Evolutionary conservation across 2,797 vertebrate species (phyloP).

Genomic region (Lutjanus campechanus): DNA sequence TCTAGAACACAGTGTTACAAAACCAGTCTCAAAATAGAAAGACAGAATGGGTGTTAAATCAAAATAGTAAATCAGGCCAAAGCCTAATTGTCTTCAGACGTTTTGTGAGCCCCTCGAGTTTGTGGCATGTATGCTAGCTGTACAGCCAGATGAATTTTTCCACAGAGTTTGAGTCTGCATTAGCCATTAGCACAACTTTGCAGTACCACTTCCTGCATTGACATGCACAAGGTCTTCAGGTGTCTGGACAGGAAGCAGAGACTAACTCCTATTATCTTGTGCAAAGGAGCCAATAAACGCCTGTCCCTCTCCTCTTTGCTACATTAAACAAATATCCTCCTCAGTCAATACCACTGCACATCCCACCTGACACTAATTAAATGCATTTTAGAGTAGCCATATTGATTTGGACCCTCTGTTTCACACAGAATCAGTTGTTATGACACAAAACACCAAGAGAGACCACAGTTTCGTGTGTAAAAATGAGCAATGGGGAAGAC

Average conservation of each 20-base stretch:
- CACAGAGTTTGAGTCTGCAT: constrained; percentile 24
- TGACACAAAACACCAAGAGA: constrained; percentile 34
- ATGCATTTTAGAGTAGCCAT: constrained; percentile 14
- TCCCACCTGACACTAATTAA: constrained; percentile 22
- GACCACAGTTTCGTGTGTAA: constrained; percentile 1
- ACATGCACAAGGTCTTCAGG: not conserved
- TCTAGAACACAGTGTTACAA: constrained; percentile 38
- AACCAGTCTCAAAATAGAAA: constrained; percentile 54
- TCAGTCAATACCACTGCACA: constrained; percentile 24
- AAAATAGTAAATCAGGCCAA: constrained; percentile 35
- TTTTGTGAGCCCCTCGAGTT: constrained; percentile 10
- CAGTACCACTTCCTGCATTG: constrained; percentile 3
- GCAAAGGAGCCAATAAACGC: constrained; percentile 44
- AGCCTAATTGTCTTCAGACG: constrained; percentile 39
- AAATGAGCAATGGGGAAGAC: constrained; percentile 20
- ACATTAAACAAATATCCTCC: constrained; percentile 28
- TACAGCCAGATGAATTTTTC: constrained; percentile 25
- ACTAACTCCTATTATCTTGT: constrained; percentile 36
- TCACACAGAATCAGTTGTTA: constrained; percentile 29
- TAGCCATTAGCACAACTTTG: constrained; percentile 28
- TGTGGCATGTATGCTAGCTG: not conserved
- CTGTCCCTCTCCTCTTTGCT: constrained; percentile 18
- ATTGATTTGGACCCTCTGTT: constrained; percentile 37
- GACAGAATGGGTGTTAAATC: constrained; percentile 9
- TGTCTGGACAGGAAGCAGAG: constrained; percentile 11